Base-by-base conservation (phyloP, 1,140 invertebrate genomes). In the Formica selysi region DNA sequence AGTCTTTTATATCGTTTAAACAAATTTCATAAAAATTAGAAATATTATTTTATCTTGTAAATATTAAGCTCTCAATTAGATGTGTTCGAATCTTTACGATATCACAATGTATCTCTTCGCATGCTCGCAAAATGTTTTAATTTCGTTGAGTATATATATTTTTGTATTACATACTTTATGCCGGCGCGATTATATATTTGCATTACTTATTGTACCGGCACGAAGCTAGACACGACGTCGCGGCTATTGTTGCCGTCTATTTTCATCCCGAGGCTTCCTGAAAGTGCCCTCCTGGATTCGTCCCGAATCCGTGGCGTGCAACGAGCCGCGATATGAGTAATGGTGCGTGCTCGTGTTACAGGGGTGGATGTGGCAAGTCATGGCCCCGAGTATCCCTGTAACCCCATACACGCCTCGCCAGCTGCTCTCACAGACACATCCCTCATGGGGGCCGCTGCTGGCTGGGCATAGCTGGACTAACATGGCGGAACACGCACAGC, bases 281-380 rank as follows among this genome's bases (percentile, higher is more conserved):
- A 78, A 90, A 90, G 89, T 83, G 83, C 81, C 89, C 89, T 90
- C 73, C 86, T 83, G 79, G 85, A 90, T 90, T 89, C 91, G 74
- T 86, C 65, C 91, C 62, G 91, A 89, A 89, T 91, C 89, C 92
- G 89, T 93, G 91, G 90, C 91, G 92, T 91, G 91, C 92, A 94
- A 92, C 91, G 91, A 94, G 94, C 92, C 92, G 90, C 90, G 93
- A 94, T 94, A 94, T 95, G 94, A 94, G 94, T 94, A 95, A 94
- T 94, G 94, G 94, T 94, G 94, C 93, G 94, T 94, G 94, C 93
- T 91, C 92, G 91, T 91, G 90, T 94, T 93, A 90, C 64, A 92
- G 93, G 93, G 94, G 93, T 92, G 88, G 91, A 92, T 94, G 85
- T 93, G 67, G 93, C 93, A 93, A 94, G 94, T 95, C 94, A 95